A percentile compares a stretch with the other conserved stretches of the same genome.
Evolutionary conservation across 2,113 vertebrate genomes (phyloP).

Genomic region (Gobio gobio): DNA sequence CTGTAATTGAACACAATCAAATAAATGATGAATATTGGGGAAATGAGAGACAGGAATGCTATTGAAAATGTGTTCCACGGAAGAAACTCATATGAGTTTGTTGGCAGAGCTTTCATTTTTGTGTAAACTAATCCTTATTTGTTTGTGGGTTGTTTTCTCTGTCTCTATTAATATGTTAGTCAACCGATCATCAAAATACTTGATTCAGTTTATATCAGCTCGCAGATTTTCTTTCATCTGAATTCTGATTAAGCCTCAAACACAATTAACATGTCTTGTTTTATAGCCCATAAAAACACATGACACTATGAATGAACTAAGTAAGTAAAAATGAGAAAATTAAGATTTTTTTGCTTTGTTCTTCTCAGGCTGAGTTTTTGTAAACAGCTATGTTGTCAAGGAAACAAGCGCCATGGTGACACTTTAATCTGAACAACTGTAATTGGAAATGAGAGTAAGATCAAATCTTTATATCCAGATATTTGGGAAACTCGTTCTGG

Average conservation of each 20-base stretch:
- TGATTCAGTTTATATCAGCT: not conserved
- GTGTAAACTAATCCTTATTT: not conserved
- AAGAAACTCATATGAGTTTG: not conserved
- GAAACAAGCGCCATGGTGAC: conserved; percentile 73
- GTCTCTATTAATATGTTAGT: not conserved
- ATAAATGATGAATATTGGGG: not conserved
- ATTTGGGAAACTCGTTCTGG: conserved; percentile 60
- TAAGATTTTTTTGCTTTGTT: conserved; percentile 65
- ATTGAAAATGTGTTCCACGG: not conserved
- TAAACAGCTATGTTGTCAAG: conserved; percentile 75
- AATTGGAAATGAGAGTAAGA: conserved; percentile 72
- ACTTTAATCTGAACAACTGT: conserved; percentile 76
- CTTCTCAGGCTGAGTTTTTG: conserved; percentile 68
- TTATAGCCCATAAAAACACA: conserved; percentile 44
- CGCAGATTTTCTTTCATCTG: not conserved
- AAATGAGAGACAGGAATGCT: not conserved
- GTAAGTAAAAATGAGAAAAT: conserved; percentile 49
- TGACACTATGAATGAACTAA: conserved; percentile 49
- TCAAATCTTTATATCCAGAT: conserved; percentile 71
- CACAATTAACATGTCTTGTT: conserved; percentile 41
- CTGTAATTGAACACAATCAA: not conserved
- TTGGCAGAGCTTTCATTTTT: not conserved
- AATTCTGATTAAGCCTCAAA: not conserved
- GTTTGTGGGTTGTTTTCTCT: not conserved
- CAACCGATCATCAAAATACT: not conserved